phyloP scores from a whole-genome alignment of 1,140 invertebrate genomes.

The Acyrthosiphon pisum region DNA sequence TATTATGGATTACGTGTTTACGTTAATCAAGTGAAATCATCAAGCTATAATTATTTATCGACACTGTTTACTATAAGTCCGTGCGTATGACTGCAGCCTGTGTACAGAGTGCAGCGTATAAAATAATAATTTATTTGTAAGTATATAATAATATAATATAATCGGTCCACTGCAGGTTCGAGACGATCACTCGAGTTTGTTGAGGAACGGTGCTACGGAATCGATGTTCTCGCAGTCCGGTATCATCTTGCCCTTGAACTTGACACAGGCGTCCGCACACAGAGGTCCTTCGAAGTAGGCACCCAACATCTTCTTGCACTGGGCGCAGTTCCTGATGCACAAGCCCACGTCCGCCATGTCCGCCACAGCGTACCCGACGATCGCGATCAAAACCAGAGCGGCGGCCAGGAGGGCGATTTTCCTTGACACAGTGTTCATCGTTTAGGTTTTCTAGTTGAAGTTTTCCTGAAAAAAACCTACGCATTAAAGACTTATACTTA shows the following conservation, averaged over 20 bases:
- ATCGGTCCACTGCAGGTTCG: no score
- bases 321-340: slow-evolving; percentile 85
- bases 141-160: background rate
- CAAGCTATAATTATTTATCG: background rate
- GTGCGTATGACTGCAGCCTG: background rate
- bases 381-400: background rate
- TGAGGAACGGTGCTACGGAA: slow-evolving; percentile 81
- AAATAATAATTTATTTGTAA: background rate
- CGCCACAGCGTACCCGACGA: background rate
- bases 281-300: slow-evolving; percentile 82
- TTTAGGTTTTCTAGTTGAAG: no score
- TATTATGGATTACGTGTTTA: background rate
- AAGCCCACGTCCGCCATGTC: slow-evolving; percentile 64
- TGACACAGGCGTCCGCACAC: slow-evolving; percentile 81
- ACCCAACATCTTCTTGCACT: slow-evolving; percentile 86
- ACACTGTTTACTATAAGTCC: background rate
- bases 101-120: background rate
- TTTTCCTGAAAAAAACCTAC: background rate
- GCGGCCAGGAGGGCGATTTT: background rate
- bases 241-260: slow-evolving; percentile 80
- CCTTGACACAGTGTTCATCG: background rate
- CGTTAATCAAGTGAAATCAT: background rate
- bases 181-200: slow-evolving; percentile 66
- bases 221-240: slow-evolving; percentile 82
- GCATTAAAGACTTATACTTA: background rate